These are phyloP conservation scores for Carollia perspicillata DNA, from an alignment of 2,113 vertebrate genomes.

Conservation along the genomic window DNA sequence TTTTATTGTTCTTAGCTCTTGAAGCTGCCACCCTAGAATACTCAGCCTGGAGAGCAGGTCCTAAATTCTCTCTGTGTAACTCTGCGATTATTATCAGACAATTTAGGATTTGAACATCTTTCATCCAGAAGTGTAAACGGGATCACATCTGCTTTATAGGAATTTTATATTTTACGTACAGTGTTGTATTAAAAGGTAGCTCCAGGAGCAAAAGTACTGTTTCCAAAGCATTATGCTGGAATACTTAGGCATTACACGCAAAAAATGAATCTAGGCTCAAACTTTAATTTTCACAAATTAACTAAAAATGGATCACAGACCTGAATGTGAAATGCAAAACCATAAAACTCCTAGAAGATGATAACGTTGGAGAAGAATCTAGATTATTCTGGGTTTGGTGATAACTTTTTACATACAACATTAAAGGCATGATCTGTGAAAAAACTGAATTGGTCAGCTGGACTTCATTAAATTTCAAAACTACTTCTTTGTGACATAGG, in stretches of 20 bases:
- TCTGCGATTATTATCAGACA: neutral
- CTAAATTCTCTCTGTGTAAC: neutral
- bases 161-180: neutral
- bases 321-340: neutral
- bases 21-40: neutral
- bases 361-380: neutral
- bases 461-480: neutral
- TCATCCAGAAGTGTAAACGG: neutral
- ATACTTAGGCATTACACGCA: neutral
- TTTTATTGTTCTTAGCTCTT: neutral
- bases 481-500: neutral
- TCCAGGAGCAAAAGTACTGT: neutral
- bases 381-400: neutral
- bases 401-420: neutral
- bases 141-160: neutral
- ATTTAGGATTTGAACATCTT: neutral
- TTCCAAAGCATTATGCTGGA: neutral
- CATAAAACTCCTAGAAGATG: neutral
- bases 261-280: neutral
- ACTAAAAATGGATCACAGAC: neutral
- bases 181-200: neutral
- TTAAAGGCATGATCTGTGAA: neutral
- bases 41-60: neutral
- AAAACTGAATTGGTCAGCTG: neutral
- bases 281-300: neutral